These are phyloP conservation scores for Chaetura pelagica DNA, from an alignment of 2,113 vertebrate species.

Conservation along the genomic window DNA sequence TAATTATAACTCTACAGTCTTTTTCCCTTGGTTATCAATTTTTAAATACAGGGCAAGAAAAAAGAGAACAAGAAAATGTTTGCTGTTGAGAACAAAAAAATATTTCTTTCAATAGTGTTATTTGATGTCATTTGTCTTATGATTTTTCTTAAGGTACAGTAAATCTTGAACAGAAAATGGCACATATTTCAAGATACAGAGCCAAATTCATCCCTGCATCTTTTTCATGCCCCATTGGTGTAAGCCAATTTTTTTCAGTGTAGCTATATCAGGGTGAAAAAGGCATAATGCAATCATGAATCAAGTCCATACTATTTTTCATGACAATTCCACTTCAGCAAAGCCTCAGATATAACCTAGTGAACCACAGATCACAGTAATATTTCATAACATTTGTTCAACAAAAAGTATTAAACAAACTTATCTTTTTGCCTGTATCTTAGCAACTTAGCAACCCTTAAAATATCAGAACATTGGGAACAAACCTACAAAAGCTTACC, in stretches of 20 bases:
- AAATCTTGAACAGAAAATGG: conserved; percentile 51
- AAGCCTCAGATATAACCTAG: conserved; percentile 68
- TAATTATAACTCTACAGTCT: conserved; percentile 21
- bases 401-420: conserved; percentile 56
- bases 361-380: conserved; percentile 55
- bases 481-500: background rate
- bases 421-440: conserved; percentile 55
- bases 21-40: conserved; percentile 75
- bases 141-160: conserved; percentile 66
- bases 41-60: conserved; percentile 67
- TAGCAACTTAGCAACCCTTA: conserved; percentile 67
- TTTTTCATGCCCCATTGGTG: conserved; percentile 36
- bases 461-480: conserved; percentile 19
- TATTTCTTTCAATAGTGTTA: conserved; percentile 40
- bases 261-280: conserved; percentile 15
- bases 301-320: conserved; percentile 49
- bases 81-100: conserved; percentile 20
- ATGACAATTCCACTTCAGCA: conserved; percentile 71
- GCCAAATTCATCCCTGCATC: conserved; percentile 43
- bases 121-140: conserved; percentile 66
- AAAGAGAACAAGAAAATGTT: conserved; percentile 10
- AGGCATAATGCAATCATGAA: conserved; percentile 52
- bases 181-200: conserved; percentile 48
- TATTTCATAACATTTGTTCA: conserved; percentile 69
- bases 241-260: conserved; percentile 51